Evolutionary conservation across 2,113 vertebrate genomes (phyloP).

Genomic region (Pedetes capensis): DNA sequence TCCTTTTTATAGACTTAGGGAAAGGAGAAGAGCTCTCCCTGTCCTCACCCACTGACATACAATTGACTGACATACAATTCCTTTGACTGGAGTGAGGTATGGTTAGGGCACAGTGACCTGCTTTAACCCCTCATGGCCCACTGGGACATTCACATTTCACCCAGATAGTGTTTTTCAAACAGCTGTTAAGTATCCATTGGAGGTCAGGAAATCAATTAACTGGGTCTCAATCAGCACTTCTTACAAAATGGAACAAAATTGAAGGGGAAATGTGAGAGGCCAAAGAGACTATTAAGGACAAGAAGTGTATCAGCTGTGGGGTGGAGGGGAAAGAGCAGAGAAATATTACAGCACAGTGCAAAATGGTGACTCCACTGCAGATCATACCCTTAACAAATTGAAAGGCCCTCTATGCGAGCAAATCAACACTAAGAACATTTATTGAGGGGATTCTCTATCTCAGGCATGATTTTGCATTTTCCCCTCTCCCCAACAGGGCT

Average conservation of each 20-base stretch:
- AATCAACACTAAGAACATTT: not conserved
- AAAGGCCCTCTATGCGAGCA: not conserved
- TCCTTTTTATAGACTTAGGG: not conserved
- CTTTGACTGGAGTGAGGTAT: not conserved
- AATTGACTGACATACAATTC: too few species aligned
- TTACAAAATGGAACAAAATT: not conserved
- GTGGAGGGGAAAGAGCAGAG: not conserved
- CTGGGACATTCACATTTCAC: not conserved
- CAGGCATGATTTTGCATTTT: not conserved
- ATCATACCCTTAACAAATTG: not conserved
- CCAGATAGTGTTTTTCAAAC: not conserved
- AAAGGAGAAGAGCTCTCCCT: not conserved
- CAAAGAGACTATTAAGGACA: not conserved
- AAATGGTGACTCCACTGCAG: not conserved
- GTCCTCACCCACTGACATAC: too few species aligned
- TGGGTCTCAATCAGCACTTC: not conserved
- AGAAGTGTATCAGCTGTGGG: not conserved
- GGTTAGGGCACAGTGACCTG: not conserved
- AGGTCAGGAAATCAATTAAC: not conserved
- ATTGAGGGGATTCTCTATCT: not conserved
- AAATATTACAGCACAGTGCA: not conserved
- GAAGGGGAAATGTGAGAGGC: not conserved
- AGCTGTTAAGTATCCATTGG: not conserved
- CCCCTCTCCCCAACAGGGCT: not conserved
- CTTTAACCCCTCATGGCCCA: not conserved